Evolutionary conservation across 2,797 vertebrate species (phyloP).

Genomic region (Bovichtus diacanthus): DNA sequence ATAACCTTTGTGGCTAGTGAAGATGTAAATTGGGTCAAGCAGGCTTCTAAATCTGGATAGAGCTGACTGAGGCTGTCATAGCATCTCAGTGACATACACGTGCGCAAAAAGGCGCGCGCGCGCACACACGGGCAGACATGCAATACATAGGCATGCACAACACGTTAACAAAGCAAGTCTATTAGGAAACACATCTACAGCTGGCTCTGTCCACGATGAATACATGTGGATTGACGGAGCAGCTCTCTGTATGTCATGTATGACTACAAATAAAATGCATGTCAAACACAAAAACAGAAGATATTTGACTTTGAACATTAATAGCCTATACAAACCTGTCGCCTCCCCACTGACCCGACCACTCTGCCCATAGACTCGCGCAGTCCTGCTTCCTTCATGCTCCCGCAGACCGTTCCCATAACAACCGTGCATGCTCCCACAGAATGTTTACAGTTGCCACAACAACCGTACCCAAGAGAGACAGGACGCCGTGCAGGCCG

Average conservation of each 20-base stretch:
- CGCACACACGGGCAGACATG: background rate
- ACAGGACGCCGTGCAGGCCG: slow-evolving; percentile 21
- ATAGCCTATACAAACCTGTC: slow-evolving; percentile 29
- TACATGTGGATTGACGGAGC: background rate
- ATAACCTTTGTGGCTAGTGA: slow-evolving; percentile 9
- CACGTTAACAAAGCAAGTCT: background rate
- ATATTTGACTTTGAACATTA: background rate
- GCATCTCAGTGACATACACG: slow-evolving; percentile 12
- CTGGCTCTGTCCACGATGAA: background rate
- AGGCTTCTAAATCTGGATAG: slow-evolving; percentile 49
- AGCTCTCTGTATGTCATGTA: background rate
- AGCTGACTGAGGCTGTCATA: slow-evolving; percentile 40
- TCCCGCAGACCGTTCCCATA: slow-evolving; percentile 60
- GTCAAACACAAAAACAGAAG: background rate
- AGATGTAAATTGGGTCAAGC: slow-evolving; percentile 51
- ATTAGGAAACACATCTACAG: background rate
- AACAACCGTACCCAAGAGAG: slow-evolving; percentile 54
- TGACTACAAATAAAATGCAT: background rate
- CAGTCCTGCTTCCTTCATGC: slow-evolving; percentile 34
- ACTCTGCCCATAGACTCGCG: slow-evolving; percentile 21
- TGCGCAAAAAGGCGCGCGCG: background rate
- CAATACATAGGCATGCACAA: background rate
- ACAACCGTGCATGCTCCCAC: slow-evolving; percentile 60
- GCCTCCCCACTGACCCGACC: slow-evolving; percentile 21
- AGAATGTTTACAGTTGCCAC: slow-evolving; percentile 68